These are phyloP conservation scores for Corydoras sp. DNA, from an alignment of 2,113 vertebrate genomes.

Conservation along the genomic window DNA sequence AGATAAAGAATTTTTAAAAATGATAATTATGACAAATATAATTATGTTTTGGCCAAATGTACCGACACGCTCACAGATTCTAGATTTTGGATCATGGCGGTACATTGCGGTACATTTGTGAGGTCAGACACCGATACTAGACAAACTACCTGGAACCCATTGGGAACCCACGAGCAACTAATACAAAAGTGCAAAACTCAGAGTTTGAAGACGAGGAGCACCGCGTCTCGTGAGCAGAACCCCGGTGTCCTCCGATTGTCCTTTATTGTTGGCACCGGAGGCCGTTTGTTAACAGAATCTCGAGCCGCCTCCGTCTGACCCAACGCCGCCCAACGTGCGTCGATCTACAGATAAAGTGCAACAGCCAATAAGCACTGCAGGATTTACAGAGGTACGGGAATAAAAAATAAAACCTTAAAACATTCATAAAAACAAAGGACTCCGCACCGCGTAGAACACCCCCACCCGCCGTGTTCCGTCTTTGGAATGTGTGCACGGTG, in stretches of 20 bases:
- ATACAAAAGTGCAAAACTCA: background rate
- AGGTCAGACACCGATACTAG: too few species aligned
- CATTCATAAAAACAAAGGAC: slow-evolving; percentile 16
- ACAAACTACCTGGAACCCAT: too few species aligned
- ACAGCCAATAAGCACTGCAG: slow-evolving; percentile 27
- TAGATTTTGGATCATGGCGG: too few species aligned
- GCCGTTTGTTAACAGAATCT: slow-evolving; percentile 19
- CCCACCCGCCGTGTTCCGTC: background rate
- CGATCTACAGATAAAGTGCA: slow-evolving; percentile 40
- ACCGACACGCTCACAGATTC: too few species aligned
- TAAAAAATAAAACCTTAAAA: background rate
- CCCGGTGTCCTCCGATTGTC: background rate
- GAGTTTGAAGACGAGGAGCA: background rate
- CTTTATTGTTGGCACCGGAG: slow-evolving; percentile 19
- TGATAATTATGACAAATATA: too few species aligned
- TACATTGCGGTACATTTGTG: too few species aligned
- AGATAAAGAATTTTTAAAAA: too few species aligned
- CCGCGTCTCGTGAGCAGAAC: background rate
- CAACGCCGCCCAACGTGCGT: background rate
- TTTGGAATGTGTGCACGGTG: slow-evolving; percentile 28
- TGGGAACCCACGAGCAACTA: background rate
- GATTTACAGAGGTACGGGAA: background rate
- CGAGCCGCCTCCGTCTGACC: slow-evolving; percentile 30
- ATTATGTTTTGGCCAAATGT: too few species aligned
- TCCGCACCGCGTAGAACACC: slow-evolving; percentile 18